Conservation (phyloP, 2,113 vertebrate genomes). For the Saguinus imperator region DNA sequence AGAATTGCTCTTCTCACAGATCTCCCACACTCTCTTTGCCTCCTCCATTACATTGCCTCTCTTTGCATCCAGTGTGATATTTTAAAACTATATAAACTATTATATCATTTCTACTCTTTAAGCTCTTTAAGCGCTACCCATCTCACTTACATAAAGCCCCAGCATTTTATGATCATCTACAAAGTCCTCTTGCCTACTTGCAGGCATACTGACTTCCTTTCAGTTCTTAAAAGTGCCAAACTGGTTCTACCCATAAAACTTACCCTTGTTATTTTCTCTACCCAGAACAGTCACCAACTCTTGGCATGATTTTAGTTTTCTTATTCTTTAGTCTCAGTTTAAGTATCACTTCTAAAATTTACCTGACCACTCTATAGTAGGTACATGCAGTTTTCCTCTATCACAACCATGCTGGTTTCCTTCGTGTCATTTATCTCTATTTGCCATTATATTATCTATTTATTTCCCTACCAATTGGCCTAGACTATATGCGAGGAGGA, state of each 20-base stretch:
- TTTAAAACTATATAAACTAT: background rate
- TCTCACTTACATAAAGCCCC: background rate
- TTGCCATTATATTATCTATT: background rate
- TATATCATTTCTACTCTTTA: background rate
- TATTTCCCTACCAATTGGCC: background rate
- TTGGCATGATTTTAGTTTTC: background rate
- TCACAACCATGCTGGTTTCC: background rate
- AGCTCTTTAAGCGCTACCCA: background rate
- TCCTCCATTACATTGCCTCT: background rate
- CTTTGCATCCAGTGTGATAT: background rate
- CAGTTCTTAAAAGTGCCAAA: background rate
- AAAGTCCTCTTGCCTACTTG: background rate
- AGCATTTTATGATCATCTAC: background rate
- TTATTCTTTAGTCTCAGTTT: background rate
- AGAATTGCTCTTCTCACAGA: background rate
- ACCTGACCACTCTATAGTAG: background rate
- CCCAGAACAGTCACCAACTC: background rate
- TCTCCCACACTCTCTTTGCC: background rate
- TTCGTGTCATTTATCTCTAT: background rate
- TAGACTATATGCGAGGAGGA: background rate
- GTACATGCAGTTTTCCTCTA: background rate
- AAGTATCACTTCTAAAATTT: slow-evolving; percentile 14
- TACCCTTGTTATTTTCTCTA: background rate
- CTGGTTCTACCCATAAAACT: background rate
- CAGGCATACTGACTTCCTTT: background rate